These are phyloP conservation scores for Drosophila macrospina DNA, from an alignment of 2,888 invertebrate species.

Conservation along the genomic window DNA sequence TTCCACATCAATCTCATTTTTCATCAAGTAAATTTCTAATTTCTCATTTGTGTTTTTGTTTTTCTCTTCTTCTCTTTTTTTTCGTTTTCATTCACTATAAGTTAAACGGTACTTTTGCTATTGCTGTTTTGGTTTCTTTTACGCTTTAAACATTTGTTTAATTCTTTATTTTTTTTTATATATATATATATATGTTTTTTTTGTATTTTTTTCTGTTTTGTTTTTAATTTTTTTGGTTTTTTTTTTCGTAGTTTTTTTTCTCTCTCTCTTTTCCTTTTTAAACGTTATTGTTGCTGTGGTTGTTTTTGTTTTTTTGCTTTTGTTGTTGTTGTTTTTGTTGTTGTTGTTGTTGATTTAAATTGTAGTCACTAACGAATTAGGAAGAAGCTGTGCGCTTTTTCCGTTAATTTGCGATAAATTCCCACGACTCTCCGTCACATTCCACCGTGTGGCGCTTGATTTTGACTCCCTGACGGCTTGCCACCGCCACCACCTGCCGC, in stretches of 20 bases:
- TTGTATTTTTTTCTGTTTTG: constrained; percentile 45
- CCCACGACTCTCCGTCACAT: constrained; percentile 97
- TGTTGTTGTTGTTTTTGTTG: constrained; percentile 38
- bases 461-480: constrained; percentile 86
- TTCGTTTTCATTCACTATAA: constrained; percentile 62
- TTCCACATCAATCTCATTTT: constrained; percentile 67
- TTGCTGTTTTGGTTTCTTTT: constrained; percentile 65
- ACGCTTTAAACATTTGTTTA: constrained; percentile 69
- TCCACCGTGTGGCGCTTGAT: constrained; percentile 88
- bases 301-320: constrained; percentile 43
- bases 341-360: constrained; percentile 52
- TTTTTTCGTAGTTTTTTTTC: constrained; percentile 30
- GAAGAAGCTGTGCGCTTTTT: constrained; percentile 96
- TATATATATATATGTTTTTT: constrained; percentile 37
- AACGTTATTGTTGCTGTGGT: constrained; percentile 34
- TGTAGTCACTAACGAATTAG: constrained; percentile 89
- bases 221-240: constrained; percentile 43
- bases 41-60: constrained; percentile 39
- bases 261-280: constrained; percentile 39
- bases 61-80: constrained; percentile 21
- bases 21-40: constrained; percentile 64
- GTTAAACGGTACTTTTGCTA: constrained; percentile 73
- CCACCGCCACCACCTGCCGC: constrained; percentile 33
- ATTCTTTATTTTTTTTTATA: constrained; percentile 33
- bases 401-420: constrained; percentile 95